Evolutionary conservation across 2,797 vertebrate genomes (phyloP).

Genomic region (Channa striata): DNA sequence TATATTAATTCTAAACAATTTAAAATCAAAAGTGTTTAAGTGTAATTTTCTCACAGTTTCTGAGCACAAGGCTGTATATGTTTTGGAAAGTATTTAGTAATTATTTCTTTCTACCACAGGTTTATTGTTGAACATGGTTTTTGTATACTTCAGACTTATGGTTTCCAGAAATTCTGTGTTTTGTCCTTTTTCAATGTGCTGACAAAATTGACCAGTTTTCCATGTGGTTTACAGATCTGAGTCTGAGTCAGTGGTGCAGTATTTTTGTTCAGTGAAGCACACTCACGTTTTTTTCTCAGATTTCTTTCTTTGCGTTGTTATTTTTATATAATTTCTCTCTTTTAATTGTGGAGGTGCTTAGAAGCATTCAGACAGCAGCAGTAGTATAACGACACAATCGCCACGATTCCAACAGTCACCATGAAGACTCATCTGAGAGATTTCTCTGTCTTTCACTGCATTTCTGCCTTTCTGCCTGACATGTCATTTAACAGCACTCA

Average conservation of each 20-base stretch:
- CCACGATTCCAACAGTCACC: background rate
- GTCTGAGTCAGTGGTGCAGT: conserved; percentile 26
- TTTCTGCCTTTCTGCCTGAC: no score
- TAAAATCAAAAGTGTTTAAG: no score
- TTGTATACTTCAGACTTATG: background rate
- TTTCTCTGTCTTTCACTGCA: background rate
- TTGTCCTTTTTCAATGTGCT: background rate
- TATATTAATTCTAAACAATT: no score
- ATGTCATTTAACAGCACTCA: background rate
- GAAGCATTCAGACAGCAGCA: conserved; percentile 2
- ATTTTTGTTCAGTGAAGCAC: background rate
- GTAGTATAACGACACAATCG: background rate
- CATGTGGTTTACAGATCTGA: conserved; percentile 35
- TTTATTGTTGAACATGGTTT: background rate
- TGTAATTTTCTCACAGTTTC: background rate
- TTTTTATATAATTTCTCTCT: background rate
- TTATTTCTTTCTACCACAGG: conserved; percentile 6
- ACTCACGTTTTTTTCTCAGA: background rate
- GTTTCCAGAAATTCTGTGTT: conserved; percentile 4
- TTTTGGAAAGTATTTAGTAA: conserved; percentile 2
- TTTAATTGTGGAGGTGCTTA: conserved; percentile 6
- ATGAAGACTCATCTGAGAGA: conserved; percentile 7
- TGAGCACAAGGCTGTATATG: background rate
- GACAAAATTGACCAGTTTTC: conserved; percentile 27
- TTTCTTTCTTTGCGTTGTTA: background rate